phyloP scores from a whole-genome alignment of 1,140 invertebrate genomes.

The Anastatus disparis region DNA sequence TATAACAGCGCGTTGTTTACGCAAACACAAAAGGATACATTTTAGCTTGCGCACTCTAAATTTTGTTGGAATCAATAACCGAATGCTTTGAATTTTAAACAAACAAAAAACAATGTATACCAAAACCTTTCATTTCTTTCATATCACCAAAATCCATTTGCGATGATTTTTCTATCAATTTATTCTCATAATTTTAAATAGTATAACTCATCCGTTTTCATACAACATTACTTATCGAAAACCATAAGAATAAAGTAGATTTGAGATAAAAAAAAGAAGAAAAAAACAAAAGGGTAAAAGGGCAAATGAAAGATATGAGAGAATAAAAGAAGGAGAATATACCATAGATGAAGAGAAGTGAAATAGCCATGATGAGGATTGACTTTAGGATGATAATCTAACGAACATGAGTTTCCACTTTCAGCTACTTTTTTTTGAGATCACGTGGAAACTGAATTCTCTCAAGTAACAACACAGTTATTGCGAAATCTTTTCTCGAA shows the following conservation, averaged over 20 bases:
- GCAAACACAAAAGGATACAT: too few species aligned
- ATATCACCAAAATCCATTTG: background rate
- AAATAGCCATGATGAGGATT: slow-evolving; percentile 62
- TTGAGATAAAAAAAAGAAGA: slow-evolving; percentile 20
- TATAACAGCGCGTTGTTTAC: background rate
- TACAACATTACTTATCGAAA: slow-evolving; percentile 21
- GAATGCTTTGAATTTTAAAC: background rate
- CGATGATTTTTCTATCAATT: slow-evolving; percentile 5
- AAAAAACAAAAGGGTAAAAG: slow-evolving; percentile 23
- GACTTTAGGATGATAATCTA: slow-evolving; percentile 65
- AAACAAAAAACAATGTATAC: background rate
- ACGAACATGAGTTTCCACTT: slow-evolving; percentile 67
- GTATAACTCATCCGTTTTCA: background rate
- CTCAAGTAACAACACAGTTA: too few species aligned
- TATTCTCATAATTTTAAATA: background rate
- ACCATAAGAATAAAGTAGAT: slow-evolving; percentile 15
- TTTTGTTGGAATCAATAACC: too few species aligned
- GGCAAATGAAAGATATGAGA: background rate
- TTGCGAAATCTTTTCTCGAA: slow-evolving; percentile 16
- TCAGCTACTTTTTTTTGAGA: slow-evolving; percentile 31
- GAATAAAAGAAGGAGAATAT: background rate
- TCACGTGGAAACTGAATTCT: too few species aligned
- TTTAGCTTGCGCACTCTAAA: too few species aligned
- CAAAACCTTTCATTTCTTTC: background rate
- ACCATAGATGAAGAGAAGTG: slow-evolving; percentile 26